Percentiles rank a stretch among this genome's conserved stretches.
Evolutionary conservation across 2,797 vertebrate genomes (phyloP).

Genomic region (Poecile montanus): DNA sequence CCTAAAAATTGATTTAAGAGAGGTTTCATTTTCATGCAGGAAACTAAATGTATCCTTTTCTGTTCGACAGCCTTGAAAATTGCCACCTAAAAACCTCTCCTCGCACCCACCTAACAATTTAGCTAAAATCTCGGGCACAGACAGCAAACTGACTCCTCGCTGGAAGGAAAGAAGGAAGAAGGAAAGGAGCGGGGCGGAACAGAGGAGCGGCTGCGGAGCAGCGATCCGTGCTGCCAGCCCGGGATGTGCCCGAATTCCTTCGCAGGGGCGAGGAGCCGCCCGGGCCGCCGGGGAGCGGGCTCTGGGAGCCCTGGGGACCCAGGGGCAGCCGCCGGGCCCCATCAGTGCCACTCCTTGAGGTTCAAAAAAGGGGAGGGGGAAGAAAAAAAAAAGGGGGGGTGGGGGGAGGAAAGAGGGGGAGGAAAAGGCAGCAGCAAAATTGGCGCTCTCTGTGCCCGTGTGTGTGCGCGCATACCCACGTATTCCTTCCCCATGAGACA

Average conservation of each 20-base stretch:
- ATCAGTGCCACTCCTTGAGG: neutral
- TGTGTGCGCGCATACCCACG: neutral
- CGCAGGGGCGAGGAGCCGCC: neutral
- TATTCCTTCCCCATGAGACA: neutral
- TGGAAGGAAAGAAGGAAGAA: neutral
- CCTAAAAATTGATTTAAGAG: neutral
- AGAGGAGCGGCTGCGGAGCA: neutral
- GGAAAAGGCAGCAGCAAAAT: neutral
- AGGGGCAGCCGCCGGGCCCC: neutral
- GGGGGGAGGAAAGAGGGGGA: fast-evolving
- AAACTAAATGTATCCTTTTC: neutral
- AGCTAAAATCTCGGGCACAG: neutral
- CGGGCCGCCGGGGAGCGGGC: neutral
- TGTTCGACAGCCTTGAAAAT: neutral
- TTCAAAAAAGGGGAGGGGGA: neutral
- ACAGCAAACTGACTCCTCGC: neutral
- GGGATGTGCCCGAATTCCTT: neutral
- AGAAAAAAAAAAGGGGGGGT: fast-evolving
- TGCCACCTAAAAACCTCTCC: neutral
- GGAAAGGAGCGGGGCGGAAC: neutral
- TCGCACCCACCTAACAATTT: neutral
- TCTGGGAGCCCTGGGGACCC: neutral
- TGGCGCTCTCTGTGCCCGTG: neutral
- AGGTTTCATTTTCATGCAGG: neutral
- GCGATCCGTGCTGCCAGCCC: neutral